Evolutionary conservation across 1,140 invertebrate species (phyloP), one percentile per base, ranked within the genome.

Genomic region (Wiebesia pumilae): DNA sequence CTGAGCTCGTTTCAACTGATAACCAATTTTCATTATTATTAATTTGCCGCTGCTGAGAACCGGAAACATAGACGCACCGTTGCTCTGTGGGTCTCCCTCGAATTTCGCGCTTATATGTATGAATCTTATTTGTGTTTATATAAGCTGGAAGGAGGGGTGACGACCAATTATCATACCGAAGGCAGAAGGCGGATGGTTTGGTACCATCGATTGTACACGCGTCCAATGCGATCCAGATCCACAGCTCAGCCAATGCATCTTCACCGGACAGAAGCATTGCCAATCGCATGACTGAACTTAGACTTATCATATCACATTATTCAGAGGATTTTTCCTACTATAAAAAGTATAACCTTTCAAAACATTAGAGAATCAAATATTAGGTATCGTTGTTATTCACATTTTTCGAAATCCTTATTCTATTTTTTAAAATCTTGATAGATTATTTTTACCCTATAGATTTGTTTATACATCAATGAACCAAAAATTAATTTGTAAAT

Each of bases 21-120:
- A 93, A 93, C 91, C 91, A 92, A 93, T 92, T 93, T 91, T 93
- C 91, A 93, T 93, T 92, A 90, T 90, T 91, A 91, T 93, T 92
- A 90, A 91, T 91, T 91, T 91, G 79, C 27, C 43, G 47, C 77
- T 35, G 33, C 33, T 40, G 10, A 24, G 14, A 3, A 19, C 0
- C 80, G 47, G 12, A 33, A 47, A 83, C n/a, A n/a, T n/a, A 2
- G 83, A 38, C 62, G 40, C 79, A 24, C 9, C 27, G 16, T 30
- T 62, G 27, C 71, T 40, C 71, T 73, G 9, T 35, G 12, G 30
- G 30, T 38, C 14, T 21, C 40, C 35, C 35, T 33, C 4, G 7
- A 35, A 30, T 27, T 14, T 6, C 1, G 4, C n/a, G 10, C 1
- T 16, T 12, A 33, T 19, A 21, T 3, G 58, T 16, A 27, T 71